These are phyloP conservation scores for Drosophila anomelani DNA, from an alignment of 2,888 invertebrate species.

Conservation along the genomic window DNA sequence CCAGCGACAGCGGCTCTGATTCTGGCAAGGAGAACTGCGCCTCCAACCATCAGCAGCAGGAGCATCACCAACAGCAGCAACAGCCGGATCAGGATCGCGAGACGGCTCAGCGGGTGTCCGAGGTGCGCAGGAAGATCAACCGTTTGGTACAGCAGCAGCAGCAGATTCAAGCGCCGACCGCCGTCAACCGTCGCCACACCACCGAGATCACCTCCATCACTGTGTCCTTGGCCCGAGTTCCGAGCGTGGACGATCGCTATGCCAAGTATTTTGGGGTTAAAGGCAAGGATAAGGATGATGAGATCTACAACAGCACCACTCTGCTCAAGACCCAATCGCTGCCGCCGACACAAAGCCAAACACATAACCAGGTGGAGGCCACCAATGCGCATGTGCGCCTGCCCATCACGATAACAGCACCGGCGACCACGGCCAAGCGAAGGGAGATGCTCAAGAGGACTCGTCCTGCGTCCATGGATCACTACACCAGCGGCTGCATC, in stretches of 20 bases:
- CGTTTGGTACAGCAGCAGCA: slow-evolving; percentile 55
- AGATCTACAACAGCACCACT: slow-evolving; percentile 28
- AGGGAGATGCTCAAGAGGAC: slow-evolving; percentile 77
- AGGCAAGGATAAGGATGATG: neutral
- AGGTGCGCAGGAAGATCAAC: slow-evolving; percentile 74
- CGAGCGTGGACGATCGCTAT: slow-evolving; percentile 69
- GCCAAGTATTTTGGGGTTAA: slow-evolving; percentile 82
- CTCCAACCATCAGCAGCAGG: slow-evolving; percentile 51
- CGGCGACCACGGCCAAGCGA: slow-evolving; percentile 53
- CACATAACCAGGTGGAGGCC: slow-evolving; percentile 51
- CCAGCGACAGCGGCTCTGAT: slow-evolving; percentile 73
- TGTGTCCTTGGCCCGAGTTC: neutral
- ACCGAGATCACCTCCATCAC: slow-evolving; percentile 53
- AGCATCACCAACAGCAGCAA: slow-evolving; percentile 25
- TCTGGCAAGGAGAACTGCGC: slow-evolving; percentile 83
- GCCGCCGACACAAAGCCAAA: slow-evolving; percentile 10
- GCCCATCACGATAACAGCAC: slow-evolving; percentile 16
- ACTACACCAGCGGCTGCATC: slow-evolving; percentile 30
- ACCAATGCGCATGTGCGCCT: slow-evolving; percentile 68
- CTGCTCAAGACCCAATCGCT: slow-evolving; percentile 43
- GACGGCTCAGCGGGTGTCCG: slow-evolving; percentile 50
- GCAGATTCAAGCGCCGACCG: slow-evolving; percentile 21
- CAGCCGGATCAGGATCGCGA: slow-evolving; percentile 20
- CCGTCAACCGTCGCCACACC: slow-evolving; percentile 57
- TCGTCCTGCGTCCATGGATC: slow-evolving; percentile 75